Percentiles rank a stretch among this genome's conserved stretches.
These are phyloP conservation scores for Epizoanthus ramosus DNA, from an alignment of 92 coral and sea anemone genomes.

Conservation along the genomic window DNA sequence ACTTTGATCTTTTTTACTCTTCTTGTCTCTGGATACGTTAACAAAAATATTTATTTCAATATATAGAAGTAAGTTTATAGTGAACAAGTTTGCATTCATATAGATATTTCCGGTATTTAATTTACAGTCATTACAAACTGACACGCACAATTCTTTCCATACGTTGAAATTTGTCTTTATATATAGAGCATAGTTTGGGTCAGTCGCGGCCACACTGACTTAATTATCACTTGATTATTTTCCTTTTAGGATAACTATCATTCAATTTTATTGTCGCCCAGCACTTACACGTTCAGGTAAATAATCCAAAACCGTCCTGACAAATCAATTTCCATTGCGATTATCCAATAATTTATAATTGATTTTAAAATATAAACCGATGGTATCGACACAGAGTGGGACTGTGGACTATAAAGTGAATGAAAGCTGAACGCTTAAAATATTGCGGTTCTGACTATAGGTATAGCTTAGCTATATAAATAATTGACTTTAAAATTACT, in stretches of 20 bases:
- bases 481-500: no score
- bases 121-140: neutral
- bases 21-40: no score
- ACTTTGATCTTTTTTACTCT: no score
- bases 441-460: no score
- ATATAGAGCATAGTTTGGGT: neutral
- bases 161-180: neutral
- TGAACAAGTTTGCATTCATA: neutral
- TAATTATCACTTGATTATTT: slow-evolving; percentile 5
- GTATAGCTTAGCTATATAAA: no score
- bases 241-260: neutral
- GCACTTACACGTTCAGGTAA: neutral
- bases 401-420: no score
- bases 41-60: neutral
- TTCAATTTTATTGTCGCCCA: neutral
- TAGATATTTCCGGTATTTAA: neutral
- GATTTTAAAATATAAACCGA: no score
- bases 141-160: neutral
- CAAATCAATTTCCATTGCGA: neutral
- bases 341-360: no score
- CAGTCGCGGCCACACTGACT: neutral
- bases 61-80: neutral
- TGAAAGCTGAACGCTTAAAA: no score
- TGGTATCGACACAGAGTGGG: no score
- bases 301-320: neutral